Conservation (phyloP, 2,113 vertebrate species). For the Phaethon lepturus region DNA sequence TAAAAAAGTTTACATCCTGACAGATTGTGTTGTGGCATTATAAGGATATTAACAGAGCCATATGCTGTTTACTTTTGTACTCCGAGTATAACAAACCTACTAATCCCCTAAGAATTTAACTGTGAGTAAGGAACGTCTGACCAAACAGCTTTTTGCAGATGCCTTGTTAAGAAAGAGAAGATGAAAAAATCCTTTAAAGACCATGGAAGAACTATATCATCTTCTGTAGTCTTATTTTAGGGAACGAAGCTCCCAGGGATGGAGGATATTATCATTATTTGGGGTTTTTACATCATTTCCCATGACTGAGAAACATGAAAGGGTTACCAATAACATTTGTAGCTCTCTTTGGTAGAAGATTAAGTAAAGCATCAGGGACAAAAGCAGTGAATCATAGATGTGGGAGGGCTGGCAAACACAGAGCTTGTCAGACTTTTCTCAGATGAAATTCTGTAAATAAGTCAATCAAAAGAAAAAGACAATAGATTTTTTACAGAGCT, state of each 20-base stretch:
- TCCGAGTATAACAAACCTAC: conserved; percentile 14
- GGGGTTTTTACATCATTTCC: background rate
- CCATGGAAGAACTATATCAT: background rate
- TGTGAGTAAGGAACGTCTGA: background rate
- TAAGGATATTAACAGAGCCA: conserved; percentile 27
- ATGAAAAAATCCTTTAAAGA: conserved; percentile 21
- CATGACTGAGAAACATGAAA: background rate
- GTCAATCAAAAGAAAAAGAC: background rate
- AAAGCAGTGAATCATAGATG: background rate
- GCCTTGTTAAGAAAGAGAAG: background rate
- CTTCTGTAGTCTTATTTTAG: background rate
- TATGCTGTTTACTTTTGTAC: conserved; percentile 51
- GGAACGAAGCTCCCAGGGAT: background rate
- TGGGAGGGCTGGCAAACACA: conserved; percentile 15
- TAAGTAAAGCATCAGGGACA: background rate
- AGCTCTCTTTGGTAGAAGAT: background rate
- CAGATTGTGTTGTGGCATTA: conserved; percentile 38
- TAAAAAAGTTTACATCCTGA: background rate
- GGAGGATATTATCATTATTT: background rate
- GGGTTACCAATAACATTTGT: background rate
- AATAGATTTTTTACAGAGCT: background rate
- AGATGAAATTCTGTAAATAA: conserved; percentile 2
- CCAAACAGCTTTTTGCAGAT: conserved; percentile 19
- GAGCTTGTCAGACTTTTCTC: background rate
- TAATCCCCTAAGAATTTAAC: conserved; percentile 33